Base-by-base conservation (phyloP, 1,140 invertebrate genomes). In the Aradophagus sp. region DNA sequence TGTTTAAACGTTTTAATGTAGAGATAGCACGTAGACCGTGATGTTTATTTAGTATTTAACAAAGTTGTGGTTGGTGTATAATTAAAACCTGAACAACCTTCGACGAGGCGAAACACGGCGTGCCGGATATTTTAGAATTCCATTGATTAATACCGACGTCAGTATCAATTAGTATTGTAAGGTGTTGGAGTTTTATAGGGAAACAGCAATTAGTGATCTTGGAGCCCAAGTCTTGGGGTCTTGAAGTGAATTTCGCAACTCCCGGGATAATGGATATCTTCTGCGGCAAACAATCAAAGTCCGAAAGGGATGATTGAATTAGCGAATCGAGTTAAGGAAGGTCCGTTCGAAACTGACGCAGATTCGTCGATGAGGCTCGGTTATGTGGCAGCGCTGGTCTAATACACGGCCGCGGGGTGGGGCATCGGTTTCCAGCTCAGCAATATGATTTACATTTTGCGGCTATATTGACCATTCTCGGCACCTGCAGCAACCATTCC, bases 381-480 rank as follows among this genome's bases (percentile, higher is more conserved):
- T 74, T 42, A 59, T 73, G 45, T 44, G 59, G 48, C 35, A 38
- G 50, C 70, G 66, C 42, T 53, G 52, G 36, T 73, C 76, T 80
- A 76, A 79, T 80, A 76, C 74, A 19, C 35, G 44, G 23, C n/a
- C 32, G 42, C 35, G 58, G 69, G 66, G 62, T 63, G 36, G 48
- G 72, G 50, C 65, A 36, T 65, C 67, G 69, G 58, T 74, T 63
- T 68, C 38, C 63, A 75, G 75, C 76, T 77, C 65, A 77, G 80
- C 79, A 84, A 86, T 85, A 82, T 83, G 82, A 86, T 86, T 85
- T 86, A 86, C 84, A 86, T 86, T 85, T 86, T 85, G 78, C 63
- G 75, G 79, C 78, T 80, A 85, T 85, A 86, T 84, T 82, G 84
- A 85, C 83, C 83, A 86, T 86, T 86, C 81, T 65, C 75, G 77